These are phyloP conservation scores for Trilocha varians DNA, from an alignment of 2,888 invertebrate genomes.

Conservation along the genomic window DNA sequence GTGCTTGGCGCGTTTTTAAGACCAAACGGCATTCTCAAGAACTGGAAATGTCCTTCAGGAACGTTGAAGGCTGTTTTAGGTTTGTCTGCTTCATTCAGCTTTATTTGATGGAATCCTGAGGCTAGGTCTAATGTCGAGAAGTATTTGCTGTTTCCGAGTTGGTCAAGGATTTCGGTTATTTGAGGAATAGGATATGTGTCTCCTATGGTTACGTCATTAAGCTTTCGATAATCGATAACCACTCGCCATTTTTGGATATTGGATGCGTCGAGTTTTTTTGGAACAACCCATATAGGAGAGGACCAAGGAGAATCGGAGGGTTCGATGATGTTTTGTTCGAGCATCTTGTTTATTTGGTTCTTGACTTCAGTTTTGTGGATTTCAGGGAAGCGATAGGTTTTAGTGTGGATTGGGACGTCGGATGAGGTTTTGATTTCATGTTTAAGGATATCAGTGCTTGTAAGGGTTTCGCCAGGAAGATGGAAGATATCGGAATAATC, in stretches of 20 bases:
- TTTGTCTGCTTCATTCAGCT: constrained; percentile 1
- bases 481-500: constrained; percentile 13
- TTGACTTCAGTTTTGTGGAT: constrained; percentile 15
- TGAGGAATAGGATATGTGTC: constrained; percentile 19
- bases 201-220: constrained; percentile 17
- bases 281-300: constrained; percentile 18
- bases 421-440: constrained; percentile 12
- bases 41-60: constrained; percentile 4
- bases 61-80: constrained; percentile 3
- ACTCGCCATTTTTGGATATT: constrained; percentile 16
- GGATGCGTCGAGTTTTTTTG: constrained; percentile 18
- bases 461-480: constrained; percentile 2
- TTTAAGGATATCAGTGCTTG: constrained; percentile 7
- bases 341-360: constrained; percentile 13
- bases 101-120: constrained; percentile 8
- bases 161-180: constrained; percentile 18
- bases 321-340: constrained; percentile 16
- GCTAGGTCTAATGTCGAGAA: constrained; percentile 5
- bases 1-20: neutral
- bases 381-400: constrained; percentile 16
- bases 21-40: neutral
- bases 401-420: constrained; percentile 10
- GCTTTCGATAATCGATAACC: constrained; percentile 16
- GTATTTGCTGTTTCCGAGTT: constrained; percentile 14
- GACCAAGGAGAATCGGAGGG: constrained; percentile 18